These are phyloP conservation scores for Lithophane leautieri DNA, from an alignment of 2,888 invertebrate genomes.

Conservation along the genomic window DNA sequence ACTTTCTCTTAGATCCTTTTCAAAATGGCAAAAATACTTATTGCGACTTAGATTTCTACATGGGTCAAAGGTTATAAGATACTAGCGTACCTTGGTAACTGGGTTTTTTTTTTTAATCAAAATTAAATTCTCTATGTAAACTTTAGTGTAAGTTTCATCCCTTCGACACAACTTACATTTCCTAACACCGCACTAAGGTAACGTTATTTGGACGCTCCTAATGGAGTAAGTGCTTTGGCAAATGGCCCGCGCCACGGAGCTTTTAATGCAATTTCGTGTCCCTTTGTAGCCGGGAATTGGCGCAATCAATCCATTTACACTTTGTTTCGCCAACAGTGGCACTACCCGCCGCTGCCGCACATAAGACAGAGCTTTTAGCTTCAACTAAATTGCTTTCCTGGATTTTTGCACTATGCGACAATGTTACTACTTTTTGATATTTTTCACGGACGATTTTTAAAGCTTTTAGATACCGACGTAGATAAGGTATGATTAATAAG, in stretches of 20 bases:
- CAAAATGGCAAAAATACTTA: background rate
- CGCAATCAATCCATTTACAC: constrained; percentile 91
- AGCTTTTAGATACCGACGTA: background rate
- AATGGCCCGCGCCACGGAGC: constrained; percentile 89
- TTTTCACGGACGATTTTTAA: background rate
- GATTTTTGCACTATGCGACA: constrained; percentile 63
- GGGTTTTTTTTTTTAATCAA: background rate
- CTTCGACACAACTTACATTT: constrained; percentile 63
- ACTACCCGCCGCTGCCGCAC: constrained; percentile 72
- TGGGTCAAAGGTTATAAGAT: too few relatives aligned
- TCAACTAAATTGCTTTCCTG: constrained; percentile 77
- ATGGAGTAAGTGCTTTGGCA: constrained; percentile 89
- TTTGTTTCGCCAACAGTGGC: constrained; percentile 89
- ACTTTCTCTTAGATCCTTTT: too few relatives aligned
- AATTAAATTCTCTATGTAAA: constrained; percentile 5
- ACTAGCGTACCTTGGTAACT: background rate
- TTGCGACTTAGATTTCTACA: background rate
- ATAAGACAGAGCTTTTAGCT: constrained; percentile 81
- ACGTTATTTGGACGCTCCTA: constrained; percentile 88
- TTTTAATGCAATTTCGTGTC: constrained; percentile 89
- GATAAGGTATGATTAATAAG: background rate
- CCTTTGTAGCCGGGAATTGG: constrained; percentile 90
- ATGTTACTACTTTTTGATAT: constrained; percentile 1
- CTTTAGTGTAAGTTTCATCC: constrained; percentile 44
- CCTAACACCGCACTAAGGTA: constrained; percentile 83